A percentile compares a stretch with the other conserved stretches of the same genome.
phyloP scores from a whole-genome alignment of 2,888 invertebrate species.

The Drosophila demipolita region DNA sequence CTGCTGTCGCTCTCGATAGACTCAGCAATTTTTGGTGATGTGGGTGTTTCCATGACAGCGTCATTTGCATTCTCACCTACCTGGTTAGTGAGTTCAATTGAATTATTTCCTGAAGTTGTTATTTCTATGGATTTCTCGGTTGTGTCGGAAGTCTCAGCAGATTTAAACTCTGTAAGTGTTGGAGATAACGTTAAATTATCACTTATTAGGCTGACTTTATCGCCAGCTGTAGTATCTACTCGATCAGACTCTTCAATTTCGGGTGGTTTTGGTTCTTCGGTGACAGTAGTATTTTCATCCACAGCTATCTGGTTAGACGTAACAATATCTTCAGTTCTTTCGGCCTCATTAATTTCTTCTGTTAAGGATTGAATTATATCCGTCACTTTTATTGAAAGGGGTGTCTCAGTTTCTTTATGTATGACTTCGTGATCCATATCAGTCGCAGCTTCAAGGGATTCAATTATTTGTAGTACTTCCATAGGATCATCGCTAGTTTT shows the following conservation, averaged over 20 bases:
- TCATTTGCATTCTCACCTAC: too few relatives aligned
- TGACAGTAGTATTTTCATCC: not conserved
- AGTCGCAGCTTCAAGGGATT: not conserved
- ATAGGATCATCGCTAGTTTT: not conserved
- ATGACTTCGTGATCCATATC: not conserved
- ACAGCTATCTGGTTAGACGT: not conserved
- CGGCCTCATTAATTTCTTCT: not conserved
- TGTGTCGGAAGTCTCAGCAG: not conserved
- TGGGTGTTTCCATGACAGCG: not conserved
- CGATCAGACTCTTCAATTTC: not conserved
- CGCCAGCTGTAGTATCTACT: not conserved
- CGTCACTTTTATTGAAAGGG: conserved; percentile 4
- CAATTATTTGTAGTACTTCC: not conserved
- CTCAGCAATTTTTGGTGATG: not conserved
- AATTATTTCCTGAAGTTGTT: not conserved
- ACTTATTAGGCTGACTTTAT: conserved; percentile 12
- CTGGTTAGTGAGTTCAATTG: not conserved
- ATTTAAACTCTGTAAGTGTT: conserved; percentile 4
- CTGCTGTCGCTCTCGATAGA: not conserved
- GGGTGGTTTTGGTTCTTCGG: not conserved
- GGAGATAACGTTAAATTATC: not conserved
- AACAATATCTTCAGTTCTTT: not conserved
- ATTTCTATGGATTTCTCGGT: not conserved
- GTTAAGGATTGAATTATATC: conserved; percentile 14
- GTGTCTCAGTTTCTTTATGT: not conserved